Percentiles rank a stretch among this genome's conserved stretches.
Evolutionary conservation across 2,888 invertebrate species (phyloP).

Genomic region (Nudaria mundana): DNA sequence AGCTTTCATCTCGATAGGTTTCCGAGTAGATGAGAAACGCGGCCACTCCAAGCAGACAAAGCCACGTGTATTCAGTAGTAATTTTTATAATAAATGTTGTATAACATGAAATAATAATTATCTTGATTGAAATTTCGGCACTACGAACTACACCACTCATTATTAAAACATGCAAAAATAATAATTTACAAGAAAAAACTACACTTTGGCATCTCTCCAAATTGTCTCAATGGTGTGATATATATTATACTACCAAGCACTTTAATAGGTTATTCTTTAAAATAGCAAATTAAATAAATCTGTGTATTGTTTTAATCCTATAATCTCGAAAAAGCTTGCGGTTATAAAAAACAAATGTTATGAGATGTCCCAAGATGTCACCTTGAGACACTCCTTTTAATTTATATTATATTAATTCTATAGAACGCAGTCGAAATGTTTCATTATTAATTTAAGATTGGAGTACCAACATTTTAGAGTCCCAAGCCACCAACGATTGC

Average conservation of each 20-base stretch:
- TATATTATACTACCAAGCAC: conserved; percentile 45
- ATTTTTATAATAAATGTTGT: too few relatives aligned
- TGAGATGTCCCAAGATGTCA: conserved; percentile 22
- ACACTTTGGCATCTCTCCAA: conserved; percentile 62
- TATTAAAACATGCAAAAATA: too few relatives aligned
- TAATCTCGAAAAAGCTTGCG: conserved; percentile 25
- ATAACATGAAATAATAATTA: too few relatives aligned
- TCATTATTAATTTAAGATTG: too few relatives aligned
- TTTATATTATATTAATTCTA: conserved; percentile 46
- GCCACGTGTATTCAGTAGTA: too few relatives aligned
- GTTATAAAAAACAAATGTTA: conserved; percentile 13
- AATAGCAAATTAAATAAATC: conserved; percentile 55
- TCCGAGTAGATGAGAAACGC: too few relatives aligned
- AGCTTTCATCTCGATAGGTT: too few relatives aligned
- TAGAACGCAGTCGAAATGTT: conserved; percentile 31
- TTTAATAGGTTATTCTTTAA: conserved; percentile 46
- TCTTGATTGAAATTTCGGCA: too few relatives aligned
- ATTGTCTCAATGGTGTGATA: conserved; percentile 53
- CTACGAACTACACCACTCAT: too few relatives aligned
- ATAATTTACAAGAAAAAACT: conserved; percentile 35
- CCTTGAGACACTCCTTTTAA: conserved; percentile 38
- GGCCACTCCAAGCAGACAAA: too few relatives aligned
- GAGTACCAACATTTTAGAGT: too few relatives aligned
- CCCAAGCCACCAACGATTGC: too few relatives aligned
- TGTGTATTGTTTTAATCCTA: conserved; percentile 29